Evolutionary conservation across 2,888 invertebrate species (phyloP), one percentile per base, ranked within the genome.

Genomic region (Synergus umbraculus): DNA sequence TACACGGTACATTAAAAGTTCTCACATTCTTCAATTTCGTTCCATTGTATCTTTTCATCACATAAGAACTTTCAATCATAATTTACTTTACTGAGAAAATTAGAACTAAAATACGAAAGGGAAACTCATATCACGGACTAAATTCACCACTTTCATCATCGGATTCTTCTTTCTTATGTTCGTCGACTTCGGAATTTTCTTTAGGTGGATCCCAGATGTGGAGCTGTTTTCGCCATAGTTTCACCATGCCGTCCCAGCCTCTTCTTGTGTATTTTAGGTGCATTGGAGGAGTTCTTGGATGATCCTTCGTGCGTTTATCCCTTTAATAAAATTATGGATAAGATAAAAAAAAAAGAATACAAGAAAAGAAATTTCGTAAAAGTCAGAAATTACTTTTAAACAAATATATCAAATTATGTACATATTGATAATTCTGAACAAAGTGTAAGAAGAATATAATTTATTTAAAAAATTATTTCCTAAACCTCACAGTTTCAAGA

Each of bases 261-360:
- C 99, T 94, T 64, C 99, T 94, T 86, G 98, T 98, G 92, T 97
- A 98, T 92, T 98, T 97, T 43, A 94, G 91, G 89, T 94, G 94
- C 92, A 98, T 98, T 87, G 97, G 96, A 4, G 99, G 99, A 2
- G 99, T 99, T 88, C 94, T 94, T 1, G 98, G 99, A 92, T 98
- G 96, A 5, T 95, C 95, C 79, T 93, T 94, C 54, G 93, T 93
- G 44, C 98, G 94, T 84, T 94, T 90, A 0, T 93, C 90, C 85
- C 95, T 96, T 86, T 81, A 93, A 54, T 60, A 76, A 49, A 60
- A 2, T 15, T 67, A 10, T 37, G 7, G 79, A 29, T 43, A 4
- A n/a, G 54, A n/a, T 8, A 2, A 18, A n/a, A 37, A 37, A 37
- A 37, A 4, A 37, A 37, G 5, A 37, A 37, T 29, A 29, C 29